Evolutionary conservation across 2,797 vertebrate species (phyloP).

Genomic region (Urosaurus nigricauda): DNA sequence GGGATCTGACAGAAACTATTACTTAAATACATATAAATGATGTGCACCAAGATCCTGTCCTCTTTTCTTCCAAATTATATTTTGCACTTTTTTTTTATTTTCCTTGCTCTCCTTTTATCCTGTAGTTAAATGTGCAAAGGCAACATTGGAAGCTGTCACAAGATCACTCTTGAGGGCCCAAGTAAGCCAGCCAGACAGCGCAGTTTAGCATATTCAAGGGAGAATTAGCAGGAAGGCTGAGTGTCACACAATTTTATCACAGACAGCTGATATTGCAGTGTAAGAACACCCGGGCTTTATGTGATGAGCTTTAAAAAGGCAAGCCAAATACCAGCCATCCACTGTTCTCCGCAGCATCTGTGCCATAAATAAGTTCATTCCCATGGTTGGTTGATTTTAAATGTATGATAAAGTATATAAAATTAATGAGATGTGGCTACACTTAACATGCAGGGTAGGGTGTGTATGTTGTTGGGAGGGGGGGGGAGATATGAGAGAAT

Average conservation of each 20-base stretch:
- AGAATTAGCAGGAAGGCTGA: constrained; percentile 63
- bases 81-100: constrained; percentile 30
- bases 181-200: constrained; percentile 18
- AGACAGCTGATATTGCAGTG: constrained; percentile 50
- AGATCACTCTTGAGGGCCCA: constrained; percentile 51
- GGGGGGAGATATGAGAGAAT: constrained; percentile 46
- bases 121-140: constrained; percentile 49
- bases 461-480: no score
- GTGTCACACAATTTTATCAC: constrained; percentile 57
- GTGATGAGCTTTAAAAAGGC: constrained; percentile 49
- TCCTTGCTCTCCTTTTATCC: background rate
- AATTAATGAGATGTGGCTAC: constrained; percentile 59
- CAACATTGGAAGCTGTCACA: constrained; percentile 31
- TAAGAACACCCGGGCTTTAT: constrained; percentile 54
- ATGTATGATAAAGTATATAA: constrained; percentile 58
- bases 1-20: background rate
- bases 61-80: constrained; percentile 22
- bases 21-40: background rate
- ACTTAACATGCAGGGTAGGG: background rate
- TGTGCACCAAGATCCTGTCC: background rate
- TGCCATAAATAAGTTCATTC: constrained; percentile 46
- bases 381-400: constrained; percentile 50
- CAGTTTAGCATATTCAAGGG: constrained; percentile 53
- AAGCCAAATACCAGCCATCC: constrained; percentile 50
- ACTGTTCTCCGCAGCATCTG: constrained; percentile 28